Percentiles rank a stretch among this genome's conserved stretches.
Conservation (phyloP, 2,113 vertebrate species). For the Alosa alosa region DNA sequence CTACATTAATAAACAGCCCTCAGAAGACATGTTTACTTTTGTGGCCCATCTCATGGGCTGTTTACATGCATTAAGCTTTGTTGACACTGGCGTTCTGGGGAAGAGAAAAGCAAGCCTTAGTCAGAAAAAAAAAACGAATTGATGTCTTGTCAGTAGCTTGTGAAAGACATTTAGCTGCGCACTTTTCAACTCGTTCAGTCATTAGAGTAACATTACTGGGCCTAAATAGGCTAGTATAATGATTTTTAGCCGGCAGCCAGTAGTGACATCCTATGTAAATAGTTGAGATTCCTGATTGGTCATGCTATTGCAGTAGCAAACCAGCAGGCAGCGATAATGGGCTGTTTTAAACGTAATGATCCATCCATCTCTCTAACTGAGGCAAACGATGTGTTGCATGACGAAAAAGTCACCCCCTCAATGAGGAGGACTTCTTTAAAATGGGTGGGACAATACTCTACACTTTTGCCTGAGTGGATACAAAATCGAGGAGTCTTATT, state of each 20-base stretch:
- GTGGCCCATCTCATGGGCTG: neutral
- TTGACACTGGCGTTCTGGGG: neutral
- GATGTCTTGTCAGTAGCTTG: neutral
- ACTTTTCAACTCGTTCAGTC: neutral
- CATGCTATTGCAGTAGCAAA: conserved; percentile 7
- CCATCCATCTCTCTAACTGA: conserved; percentile 40
- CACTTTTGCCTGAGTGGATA: conserved; percentile 56
- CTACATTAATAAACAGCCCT: neutral
- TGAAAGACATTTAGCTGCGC: neutral
- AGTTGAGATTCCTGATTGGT: conserved; percentile 11
- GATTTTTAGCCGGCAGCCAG: neutral
- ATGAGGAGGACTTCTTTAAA: neutral
- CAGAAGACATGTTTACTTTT: neutral
- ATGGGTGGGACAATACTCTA: conserved; percentile 51
- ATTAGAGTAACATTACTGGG: neutral
- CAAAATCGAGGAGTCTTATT: conserved; percentile 53
- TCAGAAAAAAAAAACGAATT: neutral
- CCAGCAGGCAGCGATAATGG: conserved; percentile 48
- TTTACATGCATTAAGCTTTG: neutral
- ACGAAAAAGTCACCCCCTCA: conserved; percentile 48
- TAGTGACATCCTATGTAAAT: neutral
- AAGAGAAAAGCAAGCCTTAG: neutral
- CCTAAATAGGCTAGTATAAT: neutral
- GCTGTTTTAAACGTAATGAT: neutral
- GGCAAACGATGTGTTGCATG: neutral